Conservation (phyloP, 2,797 vertebrate genomes). For the Graptemys geographica region DNA sequence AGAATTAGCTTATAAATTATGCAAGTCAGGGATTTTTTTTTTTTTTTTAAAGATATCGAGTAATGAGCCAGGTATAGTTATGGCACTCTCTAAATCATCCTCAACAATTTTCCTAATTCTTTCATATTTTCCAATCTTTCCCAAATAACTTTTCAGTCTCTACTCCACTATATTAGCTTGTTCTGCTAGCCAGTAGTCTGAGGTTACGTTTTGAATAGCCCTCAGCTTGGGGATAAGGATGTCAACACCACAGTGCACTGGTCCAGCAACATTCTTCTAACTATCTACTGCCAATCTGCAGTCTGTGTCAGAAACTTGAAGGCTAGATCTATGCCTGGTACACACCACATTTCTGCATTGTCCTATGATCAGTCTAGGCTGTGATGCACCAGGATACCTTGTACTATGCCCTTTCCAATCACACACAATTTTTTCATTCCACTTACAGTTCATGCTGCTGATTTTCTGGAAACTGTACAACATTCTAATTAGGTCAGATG, state of each 20-base stretch:
- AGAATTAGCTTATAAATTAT: too few species aligned
- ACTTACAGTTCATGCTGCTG: neutral
- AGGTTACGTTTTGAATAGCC: neutral
- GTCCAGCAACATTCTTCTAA: neutral
- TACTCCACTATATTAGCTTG: neutral
- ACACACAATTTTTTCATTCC: slow-evolving; percentile 16
- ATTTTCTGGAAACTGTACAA: neutral
- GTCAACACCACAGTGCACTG: neutral
- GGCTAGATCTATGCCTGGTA: rapidly evolving
- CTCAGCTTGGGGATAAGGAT: neutral
- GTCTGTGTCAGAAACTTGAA: neutral
- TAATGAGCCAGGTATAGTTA: neutral
- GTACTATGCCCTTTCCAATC: neutral
- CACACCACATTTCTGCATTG: neutral
- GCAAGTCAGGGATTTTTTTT: too few species aligned
- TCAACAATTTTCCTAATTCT: neutral
- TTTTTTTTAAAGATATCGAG: too few species aligned
- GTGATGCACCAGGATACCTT: neutral
- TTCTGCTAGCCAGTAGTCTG: neutral
- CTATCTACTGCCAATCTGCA: neutral
- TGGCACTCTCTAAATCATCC: neutral
- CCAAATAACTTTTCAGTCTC: neutral
- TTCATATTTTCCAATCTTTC: neutral
- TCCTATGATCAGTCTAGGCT: neutral
- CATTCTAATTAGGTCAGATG: slow-evolving; percentile 7